These are phyloP conservation scores for Drosophila niveifrons DNA, from an alignment of 2,888 invertebrate species.

Conservation along the genomic window DNA sequence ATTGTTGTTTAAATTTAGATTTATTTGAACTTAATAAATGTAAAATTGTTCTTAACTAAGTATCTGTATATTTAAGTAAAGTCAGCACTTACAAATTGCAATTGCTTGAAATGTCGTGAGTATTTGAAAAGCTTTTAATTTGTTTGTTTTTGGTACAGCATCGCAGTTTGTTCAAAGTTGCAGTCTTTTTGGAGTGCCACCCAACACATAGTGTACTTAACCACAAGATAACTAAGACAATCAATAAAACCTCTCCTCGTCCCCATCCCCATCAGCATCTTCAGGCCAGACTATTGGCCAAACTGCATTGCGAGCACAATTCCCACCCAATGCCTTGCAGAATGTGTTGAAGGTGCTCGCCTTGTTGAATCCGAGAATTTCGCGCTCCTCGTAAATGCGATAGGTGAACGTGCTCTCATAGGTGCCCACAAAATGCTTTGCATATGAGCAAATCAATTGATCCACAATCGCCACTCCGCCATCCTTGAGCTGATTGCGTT, in stretches of 20 bases:
- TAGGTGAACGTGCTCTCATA: slow-evolving; percentile 98
- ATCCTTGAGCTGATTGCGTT: slow-evolving; percentile 86
- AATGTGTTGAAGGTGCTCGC: slow-evolving; percentile 93
- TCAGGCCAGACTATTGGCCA: slow-evolving; percentile 89
- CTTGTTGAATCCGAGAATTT: slow-evolving; percentile 94
- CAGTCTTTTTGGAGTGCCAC: slow-evolving; percentile 38
- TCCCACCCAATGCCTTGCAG: slow-evolving; percentile 87
- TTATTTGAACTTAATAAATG: not conserved
- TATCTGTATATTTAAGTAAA: too few species aligned
- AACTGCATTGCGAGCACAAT: slow-evolving; percentile 90
- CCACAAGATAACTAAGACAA: slow-evolving; percentile 4
- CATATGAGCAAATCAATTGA: slow-evolving; percentile 97
- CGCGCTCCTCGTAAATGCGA: slow-evolving; percentile 98
- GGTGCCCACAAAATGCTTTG: slow-evolving; percentile 95
- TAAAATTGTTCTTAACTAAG: too few species aligned
- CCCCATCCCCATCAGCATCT: slow-evolving; percentile 65
- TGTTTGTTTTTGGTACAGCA: slow-evolving; percentile 60
- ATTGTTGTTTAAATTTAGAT: not conserved
- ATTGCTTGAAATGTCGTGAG: not conserved
- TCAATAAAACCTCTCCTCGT: slow-evolving; percentile 50
- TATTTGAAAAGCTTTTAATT: slow-evolving; percentile 26
- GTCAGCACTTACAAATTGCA: not conserved
- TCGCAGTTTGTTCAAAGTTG: slow-evolving; percentile 66
- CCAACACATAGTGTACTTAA: slow-evolving; percentile 27
- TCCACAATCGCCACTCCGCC: slow-evolving; percentile 97